These are phyloP conservation scores for Himalopsyche kuldschensis DNA, from an alignment of 2,888 invertebrate species.

Conservation along the genomic window DNA sequence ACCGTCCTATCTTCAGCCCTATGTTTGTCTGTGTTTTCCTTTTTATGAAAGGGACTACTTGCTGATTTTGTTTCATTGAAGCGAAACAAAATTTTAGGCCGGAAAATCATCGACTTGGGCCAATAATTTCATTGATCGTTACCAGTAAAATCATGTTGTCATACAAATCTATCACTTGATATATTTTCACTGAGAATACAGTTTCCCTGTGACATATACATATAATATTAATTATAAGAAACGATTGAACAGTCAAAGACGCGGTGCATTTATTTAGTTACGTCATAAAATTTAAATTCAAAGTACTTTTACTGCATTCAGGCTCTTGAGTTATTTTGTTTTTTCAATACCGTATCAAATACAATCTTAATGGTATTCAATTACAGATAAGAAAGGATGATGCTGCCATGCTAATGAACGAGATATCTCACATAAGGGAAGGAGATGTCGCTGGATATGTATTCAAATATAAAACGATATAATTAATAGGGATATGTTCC, in stretches of 20 bases:
- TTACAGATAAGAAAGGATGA: neutral
- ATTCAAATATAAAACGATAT: neutral
- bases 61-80: too few species aligned
- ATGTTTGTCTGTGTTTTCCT: too few species aligned
- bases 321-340: neutral
- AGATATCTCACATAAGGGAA: neutral
- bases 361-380: neutral
- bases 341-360: neutral
- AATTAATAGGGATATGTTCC: neutral
- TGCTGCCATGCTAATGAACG: neutral
- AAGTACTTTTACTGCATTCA: neutral
- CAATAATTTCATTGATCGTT: too few species aligned
- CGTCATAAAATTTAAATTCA: neutral
- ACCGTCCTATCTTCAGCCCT: too few species aligned
- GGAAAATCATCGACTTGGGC: too few species aligned
- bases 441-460: neutral
- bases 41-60: too few species aligned
- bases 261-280: neutral
- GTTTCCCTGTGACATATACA: too few species aligned
- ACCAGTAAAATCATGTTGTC: too few species aligned
- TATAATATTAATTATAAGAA: too few species aligned
- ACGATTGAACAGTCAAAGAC: neutral
- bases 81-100: too few species aligned
- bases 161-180: too few species aligned
- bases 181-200: too few species aligned